phyloP scores from a whole-genome alignment of 1,140 invertebrate genomes.

The Bombus superbus region DNA sequence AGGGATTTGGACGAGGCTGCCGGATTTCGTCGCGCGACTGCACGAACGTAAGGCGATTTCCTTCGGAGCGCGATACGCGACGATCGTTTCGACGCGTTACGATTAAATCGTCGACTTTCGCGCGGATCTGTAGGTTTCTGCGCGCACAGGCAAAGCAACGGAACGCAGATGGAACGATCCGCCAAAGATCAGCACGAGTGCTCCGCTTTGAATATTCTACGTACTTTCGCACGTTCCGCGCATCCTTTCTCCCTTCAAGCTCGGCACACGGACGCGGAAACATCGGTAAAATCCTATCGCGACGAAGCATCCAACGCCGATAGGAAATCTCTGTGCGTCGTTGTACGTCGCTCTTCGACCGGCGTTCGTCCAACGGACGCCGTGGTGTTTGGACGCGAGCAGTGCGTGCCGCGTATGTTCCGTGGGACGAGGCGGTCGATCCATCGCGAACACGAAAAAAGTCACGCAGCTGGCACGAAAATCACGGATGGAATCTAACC shows the following conservation, averaged over 20 bases:
- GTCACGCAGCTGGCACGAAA: conserved; percentile 22
- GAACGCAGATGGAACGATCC: neutral
- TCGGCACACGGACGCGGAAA: neutral
- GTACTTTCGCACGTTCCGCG: neutral
- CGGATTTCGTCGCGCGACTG: neutral
- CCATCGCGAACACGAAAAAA: conserved; percentile 1
- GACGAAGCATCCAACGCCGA: too few relatives aligned
- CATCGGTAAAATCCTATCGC: too few relatives aligned
- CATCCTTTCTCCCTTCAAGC: neutral
- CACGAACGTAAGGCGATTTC: neutral
- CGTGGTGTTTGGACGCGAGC: neutral
- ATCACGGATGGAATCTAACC: conserved; percentile 59
- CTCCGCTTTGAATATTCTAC: neutral
- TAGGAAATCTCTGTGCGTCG: too few relatives aligned
- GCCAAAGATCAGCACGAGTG: accelerated
- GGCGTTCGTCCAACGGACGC: neutral
- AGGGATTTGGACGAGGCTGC: neutral
- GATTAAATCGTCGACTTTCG: too few relatives aligned
- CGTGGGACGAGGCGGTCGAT: too few relatives aligned
- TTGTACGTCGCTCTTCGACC: too few relatives aligned
- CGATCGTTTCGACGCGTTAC: neutral
- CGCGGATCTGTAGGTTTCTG: too few relatives aligned
- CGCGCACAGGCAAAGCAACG: too few relatives aligned
- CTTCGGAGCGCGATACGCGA: neutral
- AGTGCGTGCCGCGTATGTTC: neutral